Conservation (phyloP, 2,888 invertebrate species). For the Rhodophaea formosa region DNA sequence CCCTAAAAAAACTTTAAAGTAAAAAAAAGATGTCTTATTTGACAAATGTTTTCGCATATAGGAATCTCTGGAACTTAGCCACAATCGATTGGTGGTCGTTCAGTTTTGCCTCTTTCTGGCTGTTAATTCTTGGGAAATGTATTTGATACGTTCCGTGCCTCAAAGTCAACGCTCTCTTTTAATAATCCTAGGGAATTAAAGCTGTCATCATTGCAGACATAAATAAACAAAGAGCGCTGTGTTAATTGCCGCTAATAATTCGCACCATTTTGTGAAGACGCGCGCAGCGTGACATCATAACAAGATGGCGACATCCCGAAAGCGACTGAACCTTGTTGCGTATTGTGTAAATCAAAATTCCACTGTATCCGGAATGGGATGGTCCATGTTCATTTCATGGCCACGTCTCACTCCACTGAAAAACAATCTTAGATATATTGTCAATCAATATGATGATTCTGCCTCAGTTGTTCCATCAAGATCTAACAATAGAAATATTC, state of each 20-base stretch:
- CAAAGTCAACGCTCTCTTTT: neutral
- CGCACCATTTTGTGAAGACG: conserved; percentile 9
- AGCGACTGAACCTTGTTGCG: neutral
- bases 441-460: too few relatives aligned
- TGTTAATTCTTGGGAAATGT: neutral
- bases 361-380: conserved; percentile 11
- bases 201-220: neutral
- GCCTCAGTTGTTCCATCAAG: too few relatives aligned
- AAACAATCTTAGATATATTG: too few relatives aligned
- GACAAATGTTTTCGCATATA: too few relatives aligned
- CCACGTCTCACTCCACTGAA: too few relatives aligned
- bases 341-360: neutral
- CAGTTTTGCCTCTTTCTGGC: neutral
- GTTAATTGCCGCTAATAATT: conserved; percentile 12
- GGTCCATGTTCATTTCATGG: too few relatives aligned
- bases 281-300: conserved; percentile 9
- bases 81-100: neutral
- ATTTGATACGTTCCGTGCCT: neutral
- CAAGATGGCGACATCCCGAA: conserved; percentile 14
- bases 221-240: conserved; percentile 1
- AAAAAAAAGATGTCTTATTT: too few relatives aligned
- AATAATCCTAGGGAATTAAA: neutral
- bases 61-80: too few relatives aligned
- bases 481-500: too few relatives aligned
- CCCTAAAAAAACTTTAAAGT: too few relatives aligned